phyloP scores from a whole-genome alignment of 2,797 vertebrate genomes.

The Heteromormyrus szaboi region DNA sequence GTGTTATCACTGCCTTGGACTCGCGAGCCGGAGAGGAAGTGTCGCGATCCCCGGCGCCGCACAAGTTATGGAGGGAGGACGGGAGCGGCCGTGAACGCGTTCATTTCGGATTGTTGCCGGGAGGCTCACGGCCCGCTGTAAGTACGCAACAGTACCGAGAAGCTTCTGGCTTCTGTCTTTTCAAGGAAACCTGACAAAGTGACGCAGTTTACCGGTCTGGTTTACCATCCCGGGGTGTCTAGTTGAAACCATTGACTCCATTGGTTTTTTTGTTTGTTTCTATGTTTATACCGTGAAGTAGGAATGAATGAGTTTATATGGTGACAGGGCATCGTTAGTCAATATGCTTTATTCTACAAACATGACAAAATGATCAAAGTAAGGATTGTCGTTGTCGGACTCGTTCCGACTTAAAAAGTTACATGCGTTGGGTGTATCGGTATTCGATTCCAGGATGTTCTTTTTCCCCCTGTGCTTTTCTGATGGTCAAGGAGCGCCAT shows the following conservation, averaged over 20 bases:
- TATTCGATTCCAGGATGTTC: neutral
- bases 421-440: neutral
- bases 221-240: neutral
- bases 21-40: neutral
- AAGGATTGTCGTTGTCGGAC: neutral
- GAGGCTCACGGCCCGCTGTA: neutral
- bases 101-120: neutral
- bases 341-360: neutral
- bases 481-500: neutral
- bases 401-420: neutral
- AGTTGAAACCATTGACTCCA: neutral
- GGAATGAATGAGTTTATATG: neutral
- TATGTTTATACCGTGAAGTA: neutral
- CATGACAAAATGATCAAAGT: neutral
- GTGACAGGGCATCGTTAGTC: neutral
- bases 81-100: neutral
- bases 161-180: neutral
- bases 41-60: neutral
- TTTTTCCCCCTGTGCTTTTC: neutral
- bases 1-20: neutral
- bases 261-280: neutral
- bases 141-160: neutral
- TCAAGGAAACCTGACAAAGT: neutral
- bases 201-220: neutral
- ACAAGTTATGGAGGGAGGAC: neutral